Evolutionary conservation across 2,113 vertebrate species (phyloP).

Genomic region (Spilogale gracilis): DNA sequence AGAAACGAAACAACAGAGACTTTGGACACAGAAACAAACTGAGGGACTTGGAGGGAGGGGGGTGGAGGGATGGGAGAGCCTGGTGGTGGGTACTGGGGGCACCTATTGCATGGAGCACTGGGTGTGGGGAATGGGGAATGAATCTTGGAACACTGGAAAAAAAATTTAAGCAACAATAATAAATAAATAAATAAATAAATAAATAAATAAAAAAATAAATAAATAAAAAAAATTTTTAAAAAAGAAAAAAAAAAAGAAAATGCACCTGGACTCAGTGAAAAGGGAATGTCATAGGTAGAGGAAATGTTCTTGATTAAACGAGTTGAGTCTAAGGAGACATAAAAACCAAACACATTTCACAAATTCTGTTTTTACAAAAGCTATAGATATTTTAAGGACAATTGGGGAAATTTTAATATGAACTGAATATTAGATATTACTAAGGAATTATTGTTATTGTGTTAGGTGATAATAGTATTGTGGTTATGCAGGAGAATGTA

Average conservation of each 20-base stretch:
- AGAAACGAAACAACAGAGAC: too few relatives aligned
- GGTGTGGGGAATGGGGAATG: too few relatives aligned
- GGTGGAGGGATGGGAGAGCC: too few relatives aligned
- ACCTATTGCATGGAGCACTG: too few relatives aligned
- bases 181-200: too few relatives aligned
- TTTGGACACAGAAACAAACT: too few relatives aligned
- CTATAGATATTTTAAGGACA: neutral
- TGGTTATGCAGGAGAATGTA: conserved; percentile 11
- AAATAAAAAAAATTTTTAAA: too few relatives aligned
- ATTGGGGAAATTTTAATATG: neutral
- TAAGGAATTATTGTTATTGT: neutral
- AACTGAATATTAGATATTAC: neutral
- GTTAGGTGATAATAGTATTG: neutral
- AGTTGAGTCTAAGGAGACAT: neutral
- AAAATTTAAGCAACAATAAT: too few relatives aligned
- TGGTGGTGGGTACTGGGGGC: too few relatives aligned
- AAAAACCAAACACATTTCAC: neutral
- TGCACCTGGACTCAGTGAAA: neutral
- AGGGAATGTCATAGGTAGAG: neutral
- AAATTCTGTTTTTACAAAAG: neutral
- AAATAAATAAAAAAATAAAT: too few relatives aligned
- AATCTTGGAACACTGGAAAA: too few relatives aligned
- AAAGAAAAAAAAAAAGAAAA: neutral
- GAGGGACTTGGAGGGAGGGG: too few relatives aligned
- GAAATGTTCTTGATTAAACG: neutral